Evolutionary conservation across 2,888 invertebrate genomes (phyloP), one percentile per base, ranked within the genome.

Genomic region (Cyrtodaria siliqua): DNA sequence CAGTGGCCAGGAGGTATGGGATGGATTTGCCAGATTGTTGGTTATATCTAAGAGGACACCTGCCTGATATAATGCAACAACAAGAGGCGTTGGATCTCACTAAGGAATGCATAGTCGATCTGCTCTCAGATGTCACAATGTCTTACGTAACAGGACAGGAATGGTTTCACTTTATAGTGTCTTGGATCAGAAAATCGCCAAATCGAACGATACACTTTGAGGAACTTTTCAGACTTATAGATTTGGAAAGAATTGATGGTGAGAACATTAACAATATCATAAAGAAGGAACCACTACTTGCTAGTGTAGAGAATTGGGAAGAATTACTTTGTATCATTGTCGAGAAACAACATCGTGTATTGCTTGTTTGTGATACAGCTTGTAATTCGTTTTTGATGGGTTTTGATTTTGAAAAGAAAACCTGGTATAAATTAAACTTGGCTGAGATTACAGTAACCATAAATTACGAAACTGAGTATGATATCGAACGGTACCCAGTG

Each of bases 1-100:
- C 53, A 18, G n/a, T 75, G 18, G 23, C 69, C 4, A 69, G 64
- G 33, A 23, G 52, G 12, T 75, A 69, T 26, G 63, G 44, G 2
- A 55, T 75, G 20, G 52, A 57, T 2, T 18, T 69, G 2, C 53
- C 62, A 16, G 26, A 24, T 8, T 60, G 59, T 40, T 50, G 27
- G 12, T 40, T 52, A 8, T 69, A 59, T 20, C 4, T 75, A 4
- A 40, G 38, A 20, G 49, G 55, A 3, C 57, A 63, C 26, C 12
- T 75, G 14, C 23, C 47, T 3, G 64, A 60, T 20, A 27, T 69
- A 16, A 26, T 75, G 1, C 1, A 23, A 18, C 44, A 27, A 9
- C 1, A 23, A 2, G 40, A 52, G n/a, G 40, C 59, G 29, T 6
- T 63, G 23, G 29, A 59, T 23, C 20, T 75, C 3, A 69, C 74